Conservation (phyloP, 1,140 invertebrate genomes). For the Hetaerina americana region DNA sequence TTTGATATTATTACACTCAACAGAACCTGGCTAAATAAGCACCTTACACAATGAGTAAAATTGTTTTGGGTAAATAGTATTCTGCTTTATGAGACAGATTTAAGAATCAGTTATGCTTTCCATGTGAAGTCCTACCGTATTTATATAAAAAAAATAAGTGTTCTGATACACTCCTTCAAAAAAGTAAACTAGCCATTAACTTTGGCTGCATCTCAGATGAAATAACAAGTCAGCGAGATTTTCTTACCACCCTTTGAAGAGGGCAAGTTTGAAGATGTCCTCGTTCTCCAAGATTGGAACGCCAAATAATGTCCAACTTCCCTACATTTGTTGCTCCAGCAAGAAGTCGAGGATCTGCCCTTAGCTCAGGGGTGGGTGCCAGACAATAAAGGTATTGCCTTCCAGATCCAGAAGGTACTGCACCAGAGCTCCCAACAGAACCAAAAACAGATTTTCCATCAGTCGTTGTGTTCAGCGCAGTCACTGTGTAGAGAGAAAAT, state of each 20-base stretch:
- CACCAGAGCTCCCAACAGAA: slow-evolving; percentile 45
- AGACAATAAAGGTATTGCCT: slow-evolving; percentile 92
- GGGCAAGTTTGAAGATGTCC: slow-evolving; percentile 92
- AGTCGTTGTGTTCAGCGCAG: slow-evolving; percentile 46
- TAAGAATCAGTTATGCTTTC: too few relatives aligned
- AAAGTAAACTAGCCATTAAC: too few relatives aligned
- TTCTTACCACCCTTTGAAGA: slow-evolving; percentile 72
- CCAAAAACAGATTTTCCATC: slow-evolving; percentile 67
- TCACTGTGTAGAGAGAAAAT: slow-evolving; percentile 30
- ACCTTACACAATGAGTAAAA: too few relatives aligned
- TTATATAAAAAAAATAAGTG: too few relatives aligned
- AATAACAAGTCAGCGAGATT: too few relatives aligned
- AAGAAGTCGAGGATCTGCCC: slow-evolving; percentile 57
- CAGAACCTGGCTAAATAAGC: too few relatives aligned
- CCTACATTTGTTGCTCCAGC: slow-evolving; percentile 82
- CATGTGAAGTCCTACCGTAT: too few relatives aligned
- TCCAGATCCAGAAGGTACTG: slow-evolving; percentile 30
- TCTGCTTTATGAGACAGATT: too few relatives aligned
- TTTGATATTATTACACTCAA: too few relatives aligned
- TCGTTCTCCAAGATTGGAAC: slow-evolving; percentile 87
- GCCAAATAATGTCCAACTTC: slow-evolving; percentile 95
- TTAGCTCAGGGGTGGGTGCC: slow-evolving; percentile 57
- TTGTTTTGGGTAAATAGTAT: too few relatives aligned
- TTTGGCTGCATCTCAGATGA: too few relatives aligned
- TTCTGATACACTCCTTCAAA: too few relatives aligned